Evolutionary conservation across 2,797 vertebrate species (phyloP).

Genomic region (Rhynchotus rufescens): DNA sequence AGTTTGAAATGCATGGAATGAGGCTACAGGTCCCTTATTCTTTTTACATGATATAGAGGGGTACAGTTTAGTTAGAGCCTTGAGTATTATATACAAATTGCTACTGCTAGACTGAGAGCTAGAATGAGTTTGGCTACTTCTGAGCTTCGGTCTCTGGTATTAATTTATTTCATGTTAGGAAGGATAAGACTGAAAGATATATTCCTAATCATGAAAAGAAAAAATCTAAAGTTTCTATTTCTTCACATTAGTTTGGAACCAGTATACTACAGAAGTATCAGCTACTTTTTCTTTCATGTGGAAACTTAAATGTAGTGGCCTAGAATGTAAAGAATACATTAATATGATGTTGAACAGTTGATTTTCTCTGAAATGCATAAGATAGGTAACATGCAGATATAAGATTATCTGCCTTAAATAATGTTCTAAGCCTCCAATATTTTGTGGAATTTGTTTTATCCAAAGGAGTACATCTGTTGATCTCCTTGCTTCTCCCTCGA

Average conservation of each 20-base stretch:
- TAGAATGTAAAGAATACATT: not conserved
- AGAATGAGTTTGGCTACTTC: conserved; percentile 12
- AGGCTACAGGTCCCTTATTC: conserved; percentile 35
- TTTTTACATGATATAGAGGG: conserved; percentile 49
- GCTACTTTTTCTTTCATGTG: accelerated
- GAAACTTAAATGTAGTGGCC: not conserved
- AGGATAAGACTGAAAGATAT: not conserved
- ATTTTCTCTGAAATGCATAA: not conserved
- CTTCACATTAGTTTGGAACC: not conserved
- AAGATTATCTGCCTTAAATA: not conserved
- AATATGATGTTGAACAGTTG: not conserved
- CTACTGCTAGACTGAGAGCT: conserved; percentile 45
- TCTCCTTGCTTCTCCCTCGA: not conserved
- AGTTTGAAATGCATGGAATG: conserved; percentile 9
- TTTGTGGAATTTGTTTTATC: not conserved
- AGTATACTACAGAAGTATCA: not conserved
- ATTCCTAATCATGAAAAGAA: not conserved
- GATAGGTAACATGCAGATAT: not conserved
- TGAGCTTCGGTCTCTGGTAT: not conserved
- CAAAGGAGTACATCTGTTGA: not conserved
- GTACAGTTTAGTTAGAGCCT: conserved; percentile 29
- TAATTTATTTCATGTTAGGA: conserved; percentile 2
- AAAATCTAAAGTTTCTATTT: not conserved
- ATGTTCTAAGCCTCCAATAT: not conserved
- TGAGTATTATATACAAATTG: conserved; percentile 62